phyloP scores from a whole-genome alignment of 2,797 vertebrate species.

The Sebastes baramenuke region DNA sequence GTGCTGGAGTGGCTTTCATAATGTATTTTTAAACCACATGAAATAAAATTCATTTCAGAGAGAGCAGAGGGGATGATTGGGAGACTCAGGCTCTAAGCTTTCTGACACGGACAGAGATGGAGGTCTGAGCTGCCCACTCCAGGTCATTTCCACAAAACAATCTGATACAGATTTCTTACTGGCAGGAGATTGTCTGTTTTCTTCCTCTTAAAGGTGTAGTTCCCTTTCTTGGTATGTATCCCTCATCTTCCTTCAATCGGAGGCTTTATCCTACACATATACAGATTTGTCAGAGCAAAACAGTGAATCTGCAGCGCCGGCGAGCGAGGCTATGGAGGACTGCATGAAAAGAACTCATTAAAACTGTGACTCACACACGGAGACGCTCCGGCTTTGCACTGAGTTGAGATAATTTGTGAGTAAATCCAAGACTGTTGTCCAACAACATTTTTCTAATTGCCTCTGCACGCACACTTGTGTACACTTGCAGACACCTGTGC shows the following conservation, averaged over 20 bases:
- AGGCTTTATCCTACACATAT: slow-evolving; percentile 59
- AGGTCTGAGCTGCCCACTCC: slow-evolving; percentile 66
- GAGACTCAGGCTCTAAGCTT: slow-evolving; percentile 62
- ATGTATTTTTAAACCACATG: slow-evolving; percentile 73
- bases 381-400: slow-evolving; percentile 50
- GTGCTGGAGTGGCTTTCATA: slow-evolving; percentile 61
- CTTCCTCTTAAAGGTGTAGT: slow-evolving; percentile 57
- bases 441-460: slow-evolving; percentile 81
- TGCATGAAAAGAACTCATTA: slow-evolving; percentile 81
- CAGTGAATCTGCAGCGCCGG: slow-evolving; percentile 67
- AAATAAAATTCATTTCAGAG: slow-evolving; percentile 68
- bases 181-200: slow-evolving; percentile 61
- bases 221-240: slow-evolving; percentile 39
- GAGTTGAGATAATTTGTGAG: slow-evolving; percentile 79
- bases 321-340: slow-evolving; percentile 60
- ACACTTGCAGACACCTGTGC: slow-evolving; percentile 5
- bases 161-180: slow-evolving; percentile 67
- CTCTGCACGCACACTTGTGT: slow-evolving; percentile 8
- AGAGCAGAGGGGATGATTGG: slow-evolving; percentile 49
- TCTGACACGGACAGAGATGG: slow-evolving; percentile 62
- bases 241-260: slow-evolving; percentile 50
- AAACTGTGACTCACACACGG: slow-evolving; percentile 72
- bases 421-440: slow-evolving; percentile 78
- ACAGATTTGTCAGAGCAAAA: slow-evolving; percentile 68
- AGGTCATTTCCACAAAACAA: slow-evolving; percentile 74